These are phyloP conservation scores for Hystrix brachyura DNA, from an alignment of 2,113 vertebrate genomes.

Conservation along the genomic window DNA sequence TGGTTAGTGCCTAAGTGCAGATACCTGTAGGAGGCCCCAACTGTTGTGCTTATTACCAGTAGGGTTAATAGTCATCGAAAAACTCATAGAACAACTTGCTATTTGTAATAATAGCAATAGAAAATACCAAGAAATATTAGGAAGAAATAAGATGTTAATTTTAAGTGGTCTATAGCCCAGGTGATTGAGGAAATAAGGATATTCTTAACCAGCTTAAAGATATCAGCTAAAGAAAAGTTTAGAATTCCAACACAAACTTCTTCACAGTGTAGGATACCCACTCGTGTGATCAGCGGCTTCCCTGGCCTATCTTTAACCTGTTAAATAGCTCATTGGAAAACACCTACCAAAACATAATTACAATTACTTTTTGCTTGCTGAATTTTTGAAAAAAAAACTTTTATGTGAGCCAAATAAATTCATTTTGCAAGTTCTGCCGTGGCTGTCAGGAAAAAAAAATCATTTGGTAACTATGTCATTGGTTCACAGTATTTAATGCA, in stretches of 20 bases:
- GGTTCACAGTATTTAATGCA: slow-evolving; percentile 78
- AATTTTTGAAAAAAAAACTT: neutral
- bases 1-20: neutral
- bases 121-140: neutral
- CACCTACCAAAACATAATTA: slow-evolving; percentile 16
- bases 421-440: slow-evolving; percentile 64
- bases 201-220: neutral
- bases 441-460: slow-evolving; percentile 78
- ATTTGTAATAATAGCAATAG: neutral
- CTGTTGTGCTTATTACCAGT: neutral
- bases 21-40: neutral
- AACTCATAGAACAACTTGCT: neutral
- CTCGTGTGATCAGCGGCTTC: neutral
- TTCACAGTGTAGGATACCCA: no score
- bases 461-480: slow-evolving; percentile 82
- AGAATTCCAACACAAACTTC: slow-evolving; percentile 34
- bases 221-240: neutral
- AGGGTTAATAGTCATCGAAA: neutral
- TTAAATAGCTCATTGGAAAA: neutral
- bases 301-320: neutral
- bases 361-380: slow-evolving; percentile 45
- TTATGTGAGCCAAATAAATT: slow-evolving; percentile 51
- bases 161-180: neutral
- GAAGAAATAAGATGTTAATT: neutral
- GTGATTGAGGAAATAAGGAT: neutral